Evolutionary conservation across 2,888 invertebrate genomes (phyloP).

Genomic region (Cataglyphis rosenhaueri): DNA sequence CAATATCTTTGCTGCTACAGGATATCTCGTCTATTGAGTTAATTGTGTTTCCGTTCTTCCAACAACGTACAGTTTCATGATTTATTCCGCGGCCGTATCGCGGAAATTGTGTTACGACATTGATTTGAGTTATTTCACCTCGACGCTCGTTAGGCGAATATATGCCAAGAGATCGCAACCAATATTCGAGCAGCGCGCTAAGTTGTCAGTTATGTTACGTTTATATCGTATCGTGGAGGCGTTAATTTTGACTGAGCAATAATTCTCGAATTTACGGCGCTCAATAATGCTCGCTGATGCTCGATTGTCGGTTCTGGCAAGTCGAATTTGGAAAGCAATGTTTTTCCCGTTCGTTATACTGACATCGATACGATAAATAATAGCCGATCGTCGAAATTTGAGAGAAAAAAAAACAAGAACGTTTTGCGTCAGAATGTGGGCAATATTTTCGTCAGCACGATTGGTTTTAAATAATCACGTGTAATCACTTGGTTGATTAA

Average conservation of each 20-base stretch:
- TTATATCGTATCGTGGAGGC: not conserved
- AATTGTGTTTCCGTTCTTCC: constrained; percentile 48
- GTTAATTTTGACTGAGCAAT: constrained; percentile 55
- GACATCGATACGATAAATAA: constrained; percentile 44
- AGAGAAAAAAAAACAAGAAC: too few relatives aligned
- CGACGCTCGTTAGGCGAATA: constrained; percentile 38
- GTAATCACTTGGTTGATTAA: not conserved
- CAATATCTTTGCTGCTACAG: not conserved
- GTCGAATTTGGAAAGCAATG: constrained; percentile 12
- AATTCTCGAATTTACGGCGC: constrained; percentile 60
- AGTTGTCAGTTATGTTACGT: constrained; percentile 50
- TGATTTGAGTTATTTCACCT: constrained; percentile 47
- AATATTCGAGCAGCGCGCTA: constrained; percentile 38
- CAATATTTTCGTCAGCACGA: not conserved
- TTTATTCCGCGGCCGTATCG: constrained; percentile 42
- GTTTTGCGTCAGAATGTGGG: not conserved
- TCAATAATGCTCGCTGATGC: constrained; percentile 49
- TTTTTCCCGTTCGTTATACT: constrained; percentile 31
- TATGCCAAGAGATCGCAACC: constrained; percentile 38
- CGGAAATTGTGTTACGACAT: constrained; percentile 48
- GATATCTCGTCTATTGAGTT: constrained; percentile 40
- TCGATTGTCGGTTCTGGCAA: constrained; percentile 48
- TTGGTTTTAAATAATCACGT: not conserved
- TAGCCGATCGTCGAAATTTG: not conserved
- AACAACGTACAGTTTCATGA: constrained; percentile 38